Evolutionary conservation across 1,140 invertebrate genomes (phyloP).

Genomic region (Calliopsis andreniformis): DNA sequence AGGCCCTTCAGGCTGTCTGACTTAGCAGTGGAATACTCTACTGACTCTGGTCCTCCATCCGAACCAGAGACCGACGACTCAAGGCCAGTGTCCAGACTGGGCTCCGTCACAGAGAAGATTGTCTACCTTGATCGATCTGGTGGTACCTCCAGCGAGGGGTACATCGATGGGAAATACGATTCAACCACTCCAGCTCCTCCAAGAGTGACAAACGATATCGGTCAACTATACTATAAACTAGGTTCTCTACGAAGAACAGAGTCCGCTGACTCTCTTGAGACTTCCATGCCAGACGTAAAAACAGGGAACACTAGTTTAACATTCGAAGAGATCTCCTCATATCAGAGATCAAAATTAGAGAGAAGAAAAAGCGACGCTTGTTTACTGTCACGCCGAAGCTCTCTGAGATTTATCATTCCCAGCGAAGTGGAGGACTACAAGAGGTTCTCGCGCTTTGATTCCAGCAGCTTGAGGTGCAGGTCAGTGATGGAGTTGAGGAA

Average conservation of each 20-base stretch:
- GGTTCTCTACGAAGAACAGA: conserved; percentile 31
- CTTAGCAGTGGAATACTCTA: conserved; percentile 73
- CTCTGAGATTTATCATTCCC: conserved; percentile 56
- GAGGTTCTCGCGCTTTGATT: background rate
- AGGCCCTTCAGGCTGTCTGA: conserved; percentile 75
- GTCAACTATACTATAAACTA: conserved; percentile 43
- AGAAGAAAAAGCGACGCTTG: conserved; percentile 71
- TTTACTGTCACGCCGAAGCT: conserved; percentile 66
- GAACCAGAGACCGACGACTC: conserved; percentile 78
- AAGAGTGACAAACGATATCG: conserved; percentile 38
- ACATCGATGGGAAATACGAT: conserved; percentile 64
- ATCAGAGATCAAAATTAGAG: conserved; percentile 15
- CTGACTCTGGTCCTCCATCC: conserved; percentile 78
- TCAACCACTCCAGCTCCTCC: conserved; percentile 58
- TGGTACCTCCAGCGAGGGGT: conserved; percentile 71
- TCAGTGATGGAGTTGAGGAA: conserved; percentile 69
- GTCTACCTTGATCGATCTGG: conserved; percentile 69
- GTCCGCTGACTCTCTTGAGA: conserved; percentile 21
- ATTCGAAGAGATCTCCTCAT: conserved; percentile 21
- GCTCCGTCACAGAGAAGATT: conserved; percentile 69
- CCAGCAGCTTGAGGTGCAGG: conserved; percentile 50
- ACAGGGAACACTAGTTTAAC: background rate
- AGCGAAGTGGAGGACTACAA: conserved; percentile 33
- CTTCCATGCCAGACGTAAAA: conserved; percentile 10
- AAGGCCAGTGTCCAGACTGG: conserved; percentile 72